Evolutionary conservation across 2,113 vertebrate species (phyloP), one percentile per base, ranked within the genome.

Genomic region (Lepisosteus oculatus): DNA sequence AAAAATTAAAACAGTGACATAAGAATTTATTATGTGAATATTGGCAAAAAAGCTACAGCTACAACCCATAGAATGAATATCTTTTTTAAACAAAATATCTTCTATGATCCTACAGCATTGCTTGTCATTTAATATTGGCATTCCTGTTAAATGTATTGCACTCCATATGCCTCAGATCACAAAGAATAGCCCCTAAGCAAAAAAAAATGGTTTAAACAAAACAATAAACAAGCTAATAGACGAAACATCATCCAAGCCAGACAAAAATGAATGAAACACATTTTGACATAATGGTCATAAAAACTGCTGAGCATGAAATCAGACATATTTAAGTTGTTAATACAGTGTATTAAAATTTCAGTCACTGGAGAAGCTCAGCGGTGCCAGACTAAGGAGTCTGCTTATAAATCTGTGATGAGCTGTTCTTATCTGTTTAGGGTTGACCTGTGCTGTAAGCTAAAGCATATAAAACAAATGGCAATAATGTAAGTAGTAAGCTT

Each of bases 281-380:
- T 59, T 59, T 12, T 59, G 56, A 59, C 56, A 59, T 59, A 59
- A 12, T 59, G 11, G n/a, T 59, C 56, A 59, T 59, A 59, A 14
- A 59, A 59, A 3, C 13, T 59, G 56, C 8, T 59, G 56, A 59
- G 56, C 56, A 59, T 59, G 56, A 59, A 59, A 59, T 59, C 11
- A 59, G 56, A 59, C 56, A 12, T 59, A 59, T 59, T 59, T 59
- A 59, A n/a, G 56, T n/a, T 59, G 56, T n/a, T 59, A 59, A 59
- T 59, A 59, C 2, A n/a, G 56, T 59, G 11, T n/a, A 59, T 59
- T n/a, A 14, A 14, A 59, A 59, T 59, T 59, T 59, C 56, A 59
- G 56, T 59, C 11, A 59, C 56, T 59, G 56, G 56, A 59, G 56
- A 59, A 59, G 56, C 56, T 59, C 56, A 59, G 11, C 13, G 11